These are phyloP conservation scores for Catostylus mosaicus DNA, from an alignment of 30 jellyfish, hydroid and myxozoan genomes.

Conservation along the genomic window DNA sequence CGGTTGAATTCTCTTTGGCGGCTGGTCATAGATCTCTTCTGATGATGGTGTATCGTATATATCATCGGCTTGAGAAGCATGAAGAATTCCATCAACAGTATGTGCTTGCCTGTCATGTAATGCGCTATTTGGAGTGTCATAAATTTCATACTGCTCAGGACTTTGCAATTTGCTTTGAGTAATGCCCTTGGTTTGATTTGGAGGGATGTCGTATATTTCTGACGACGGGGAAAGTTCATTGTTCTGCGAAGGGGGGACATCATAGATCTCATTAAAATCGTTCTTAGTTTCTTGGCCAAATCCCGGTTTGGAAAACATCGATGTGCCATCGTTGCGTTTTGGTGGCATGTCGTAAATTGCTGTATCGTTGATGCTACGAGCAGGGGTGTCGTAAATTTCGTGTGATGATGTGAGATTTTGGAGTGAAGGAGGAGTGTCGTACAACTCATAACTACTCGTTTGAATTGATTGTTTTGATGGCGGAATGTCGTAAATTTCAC, in stretches of 20 bases:
- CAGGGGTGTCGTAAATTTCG: constrained; percentile 37
- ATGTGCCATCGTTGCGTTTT: constrained; percentile 2
- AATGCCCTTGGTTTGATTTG: background rate
- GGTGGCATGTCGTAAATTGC: constrained; percentile 74
- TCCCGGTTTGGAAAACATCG: background rate
- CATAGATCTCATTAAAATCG: constrained; percentile 1
- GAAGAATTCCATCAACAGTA: constrained; percentile 10
- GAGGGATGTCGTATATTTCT: constrained; percentile 53
- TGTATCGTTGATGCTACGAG: background rate
- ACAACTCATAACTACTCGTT: constrained; percentile 20
- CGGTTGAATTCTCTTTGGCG: constrained; percentile 4
- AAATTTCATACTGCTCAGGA: constrained; percentile 1
- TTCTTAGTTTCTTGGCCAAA: background rate
- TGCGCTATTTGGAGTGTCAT: constrained; percentile 18
- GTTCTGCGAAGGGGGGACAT: constrained; percentile 28
- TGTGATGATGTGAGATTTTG: constrained; percentile 17
- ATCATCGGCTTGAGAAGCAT: constrained; percentile 24
- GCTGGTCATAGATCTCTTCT: constrained; percentile 49
- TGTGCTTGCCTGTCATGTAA: background rate
- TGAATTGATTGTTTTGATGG: background rate
- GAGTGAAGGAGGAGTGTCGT: constrained; percentile 64
- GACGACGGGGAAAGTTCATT: background rate
- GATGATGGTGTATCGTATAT: constrained; percentile 9
- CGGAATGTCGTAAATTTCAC: constrained; percentile 24
- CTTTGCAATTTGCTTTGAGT: background rate